Evolutionary conservation across 2,888 invertebrate genomes (phyloP), one percentile per base, ranked within the genome.

Genomic region (Apodemia hepburni): DNA sequence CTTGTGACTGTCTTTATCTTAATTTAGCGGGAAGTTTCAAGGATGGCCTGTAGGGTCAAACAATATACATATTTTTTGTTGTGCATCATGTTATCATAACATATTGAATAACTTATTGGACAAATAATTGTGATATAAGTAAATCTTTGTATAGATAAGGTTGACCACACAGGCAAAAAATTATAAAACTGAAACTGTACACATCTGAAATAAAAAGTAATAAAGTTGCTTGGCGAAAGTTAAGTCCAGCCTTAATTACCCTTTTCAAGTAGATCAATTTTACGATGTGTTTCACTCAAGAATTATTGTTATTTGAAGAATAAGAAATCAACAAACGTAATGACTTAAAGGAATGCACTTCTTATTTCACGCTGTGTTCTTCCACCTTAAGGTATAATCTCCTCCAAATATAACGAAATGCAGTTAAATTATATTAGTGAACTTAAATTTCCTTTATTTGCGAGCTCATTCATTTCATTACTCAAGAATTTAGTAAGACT

Each of bases 331-430:
- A 74, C 72, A 72, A 71, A 71, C 65, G 72, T 75, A 80, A 78
- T 78, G 73, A 78, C 71, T 76, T 73, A 64, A 74, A 81, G 79
- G 77, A 80, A 82, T 81, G 80, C 79, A 75, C 75, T 74, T 74
- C 72, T 73, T 76, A 80, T 84, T 85, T 82, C 80, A 84, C 79
- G 82, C 77, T 79, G 79, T 75, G 76, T 81, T 81, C 84, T 86
- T 83, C 78, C 85, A 85, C 77, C 51, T 54, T 54, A 22, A 54
- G 22, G 51, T 54, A 54, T 27, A 54, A 27, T 54, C 51, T 54
- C 5, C 15, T 27, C 18, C 18, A 15, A 54, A 54, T 27, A 54
- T 54, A 8, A 12, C 5, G 12, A 5, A 17, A 42, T 3, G 12
- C 15, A 15, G 15, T 4, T 15, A 42, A 42, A 42, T 42, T 12